These are phyloP conservation scores for Tachystola acroxantha DNA, from an alignment of 2,888 invertebrate species.

Conservation along the genomic window DNA sequence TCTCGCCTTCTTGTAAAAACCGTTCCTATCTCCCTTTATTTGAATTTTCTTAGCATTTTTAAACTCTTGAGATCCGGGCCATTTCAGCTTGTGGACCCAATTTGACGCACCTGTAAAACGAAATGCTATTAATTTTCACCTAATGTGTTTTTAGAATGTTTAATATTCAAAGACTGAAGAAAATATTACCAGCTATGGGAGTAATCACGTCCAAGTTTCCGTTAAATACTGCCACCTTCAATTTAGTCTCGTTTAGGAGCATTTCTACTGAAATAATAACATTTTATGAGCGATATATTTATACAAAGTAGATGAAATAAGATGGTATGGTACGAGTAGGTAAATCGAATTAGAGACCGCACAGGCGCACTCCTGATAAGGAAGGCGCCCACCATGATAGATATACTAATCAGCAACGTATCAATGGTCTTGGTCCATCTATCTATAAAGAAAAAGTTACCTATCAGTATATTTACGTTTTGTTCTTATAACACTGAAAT, in stretches of 20 bases:
- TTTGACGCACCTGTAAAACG: slow-evolving; percentile 51
- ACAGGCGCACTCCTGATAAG: too few relatives aligned
- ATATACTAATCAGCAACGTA: too few relatives aligned
- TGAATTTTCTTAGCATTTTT: slow-evolving; percentile 30
- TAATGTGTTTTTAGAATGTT: background rate
- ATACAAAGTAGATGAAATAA: too few relatives aligned
- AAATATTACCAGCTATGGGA: slow-evolving; percentile 61
- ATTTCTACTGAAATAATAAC: slow-evolving; percentile 55
- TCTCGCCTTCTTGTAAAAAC: slow-evolving; percentile 50
- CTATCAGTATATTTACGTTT: too few relatives aligned
- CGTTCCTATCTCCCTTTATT: slow-evolving; percentile 48
- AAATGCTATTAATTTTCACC: too few relatives aligned
- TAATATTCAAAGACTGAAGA: background rate
- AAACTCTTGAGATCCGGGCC: slow-evolving; percentile 53
- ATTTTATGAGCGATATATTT: too few relatives aligned
- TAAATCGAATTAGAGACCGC: too few relatives aligned
- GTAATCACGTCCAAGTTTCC: slow-evolving; percentile 64
- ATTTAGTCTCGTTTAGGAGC: slow-evolving; percentile 46
- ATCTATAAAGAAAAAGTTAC: too few relatives aligned
- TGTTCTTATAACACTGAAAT: too few relatives aligned
- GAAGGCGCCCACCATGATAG: too few relatives aligned
- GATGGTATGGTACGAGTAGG: too few relatives aligned
- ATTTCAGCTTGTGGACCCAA: slow-evolving; percentile 63
- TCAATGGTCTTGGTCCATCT: too few relatives aligned
- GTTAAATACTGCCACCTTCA: slow-evolving; percentile 60